Evolutionary conservation across 2,888 invertebrate species (phyloP), one percentile per base, ranked within the genome.

Genomic region (Hyles lineata): DNA sequence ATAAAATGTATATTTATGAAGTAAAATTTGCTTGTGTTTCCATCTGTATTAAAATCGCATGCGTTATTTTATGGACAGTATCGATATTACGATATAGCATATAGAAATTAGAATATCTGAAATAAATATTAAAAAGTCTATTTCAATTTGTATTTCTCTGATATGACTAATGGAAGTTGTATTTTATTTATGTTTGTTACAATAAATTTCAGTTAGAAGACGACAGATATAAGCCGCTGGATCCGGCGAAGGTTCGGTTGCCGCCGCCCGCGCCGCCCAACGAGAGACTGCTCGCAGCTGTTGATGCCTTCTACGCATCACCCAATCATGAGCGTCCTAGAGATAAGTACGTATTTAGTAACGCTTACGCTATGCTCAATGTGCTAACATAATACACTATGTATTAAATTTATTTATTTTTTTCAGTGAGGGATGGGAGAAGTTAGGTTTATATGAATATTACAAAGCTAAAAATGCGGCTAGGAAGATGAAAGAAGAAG

Each of bases 211-310:
- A 98, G 96, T 92, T 98, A 80, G 98, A 98, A 92, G 99, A 99
- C 84, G 97, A 97, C 83, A 96, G 97, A 84, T 99, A 99, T 91
- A 97, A 97, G 83, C 96, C 99, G 0, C 92, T 99, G 76, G 98
- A 99, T 91, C 98, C 99, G 0, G 96, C 97, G 74, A 96, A 96
- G 78, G 98, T 99, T 80, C 96, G 99, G 70, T 95, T 99, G 76
- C 99, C 99, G 25, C 98, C 99, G 11, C 99, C 99, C 2, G 97
- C 98, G 76, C 99, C 99, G 35, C 99, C 99, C 19, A 98, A 97
- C 85, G 99, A 99, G 76, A 95, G 99, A 75, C 94, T 99, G 60
- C 94, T 99, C 55, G 98, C 98, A 25, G 99, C 99, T 11, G 97
- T 99, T 0, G 99, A 99, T 85, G 98, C 98, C 2, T 99, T 99